Evolutionary conservation across 2,888 invertebrate species (phyloP), one percentile per base, ranked within the genome.

Genomic region (Lysandra coridon): DNA sequence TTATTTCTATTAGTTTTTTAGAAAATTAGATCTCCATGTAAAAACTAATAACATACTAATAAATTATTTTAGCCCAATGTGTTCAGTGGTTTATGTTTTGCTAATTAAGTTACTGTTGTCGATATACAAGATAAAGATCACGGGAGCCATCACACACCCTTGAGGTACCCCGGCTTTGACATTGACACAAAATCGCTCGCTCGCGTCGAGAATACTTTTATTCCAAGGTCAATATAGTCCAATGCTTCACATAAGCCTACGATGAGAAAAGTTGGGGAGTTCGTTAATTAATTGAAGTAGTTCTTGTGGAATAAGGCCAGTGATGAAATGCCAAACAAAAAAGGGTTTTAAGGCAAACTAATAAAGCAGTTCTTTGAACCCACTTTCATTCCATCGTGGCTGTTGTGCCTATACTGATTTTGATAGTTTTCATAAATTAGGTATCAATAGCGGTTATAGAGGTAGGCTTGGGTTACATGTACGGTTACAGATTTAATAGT

Each of bases 201-300:
- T 69, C 69, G 33, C 69, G 33, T 69, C 69, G 69, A 69, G 69
- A 69, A 69, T 69, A 69, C 33, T 69, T 37, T 69, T 69, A 69
- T 69, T 69, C 17, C 69, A 69, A 69, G 69, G 69, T 17, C 23
- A 69, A 37, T 69, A 14, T 37, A 69, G 69, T 37, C 69, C 30
- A 69, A 69, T 14, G 69, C 69, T 23, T 64, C 23, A 23, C 23
- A 14, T 33, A 33, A 69, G 69, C 33, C 69, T 33, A 10, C 14
- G 69, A 69, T 37, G 33, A 17, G 1, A 69, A 69, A 69, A 69
- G 69, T 69, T 69, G 69, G 69, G 69, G n/a, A 69, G 69, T 69
- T 69, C 1, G 69, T 23, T 33, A 69, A 69, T 30, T 33, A 69
- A 69, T 33, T 69, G 2, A 30, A 23, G 23, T 33, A 7, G 60